phyloP scores from a whole-genome alignment of 1,140 invertebrate species.

The Elymnias hypermnestra region DNA sequence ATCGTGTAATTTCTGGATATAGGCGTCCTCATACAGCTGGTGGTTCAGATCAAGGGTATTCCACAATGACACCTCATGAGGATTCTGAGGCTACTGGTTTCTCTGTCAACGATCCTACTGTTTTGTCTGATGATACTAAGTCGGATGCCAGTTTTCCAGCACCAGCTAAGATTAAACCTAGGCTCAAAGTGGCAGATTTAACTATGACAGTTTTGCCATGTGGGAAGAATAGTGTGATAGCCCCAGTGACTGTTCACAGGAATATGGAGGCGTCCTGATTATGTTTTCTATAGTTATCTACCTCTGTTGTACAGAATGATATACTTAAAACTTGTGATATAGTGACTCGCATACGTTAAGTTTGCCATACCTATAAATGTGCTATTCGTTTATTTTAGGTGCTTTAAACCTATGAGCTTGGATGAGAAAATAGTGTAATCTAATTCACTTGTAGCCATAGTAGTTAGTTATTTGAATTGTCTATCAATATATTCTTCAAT shows the following conservation, averaged over 20 bases:
- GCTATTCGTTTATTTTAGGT: conserved; percentile 3
- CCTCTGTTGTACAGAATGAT: conserved; percentile 62
- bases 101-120: conserved; percentile 79
- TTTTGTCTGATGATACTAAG: conserved; percentile 77
- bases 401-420: not conserved
- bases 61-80: conserved; percentile 95
- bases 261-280: conserved; percentile 83
- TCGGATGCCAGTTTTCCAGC: conserved; percentile 79
- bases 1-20: conserved; percentile 89
- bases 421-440: no score
- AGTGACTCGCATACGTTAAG: conserved; percentile 8
- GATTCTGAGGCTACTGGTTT: conserved; percentile 89
- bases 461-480: no score
- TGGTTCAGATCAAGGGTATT: conserved; percentile 95
- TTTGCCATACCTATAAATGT: conserved; percentile 3
- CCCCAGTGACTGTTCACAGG: conserved; percentile 91
- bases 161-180: conserved; percentile 77
- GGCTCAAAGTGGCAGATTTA: conserved; percentile 61
- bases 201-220: conserved; percentile 72
- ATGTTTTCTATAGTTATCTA: conserved; percentile 37
- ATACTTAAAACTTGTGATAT: conserved; percentile 32
- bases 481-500: no score
- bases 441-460: no score
- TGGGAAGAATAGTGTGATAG: conserved; percentile 83
- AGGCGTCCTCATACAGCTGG: conserved; percentile 86